These are phyloP conservation scores for Neuroterus valhalla DNA, from an alignment of 1,140 invertebrate genomes.

Conservation along the genomic window DNA sequence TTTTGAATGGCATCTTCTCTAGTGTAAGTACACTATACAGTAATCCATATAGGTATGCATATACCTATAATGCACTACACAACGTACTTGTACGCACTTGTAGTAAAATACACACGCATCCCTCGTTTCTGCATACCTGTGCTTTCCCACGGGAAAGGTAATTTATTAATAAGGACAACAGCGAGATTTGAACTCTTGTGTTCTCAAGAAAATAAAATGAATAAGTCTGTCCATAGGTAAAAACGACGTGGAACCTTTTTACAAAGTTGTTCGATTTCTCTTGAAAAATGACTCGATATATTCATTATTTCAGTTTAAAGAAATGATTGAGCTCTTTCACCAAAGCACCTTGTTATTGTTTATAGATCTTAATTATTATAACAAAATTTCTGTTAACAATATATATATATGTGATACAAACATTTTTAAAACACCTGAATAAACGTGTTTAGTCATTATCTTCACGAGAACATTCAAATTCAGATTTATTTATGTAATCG, in stretches of 20 bases:
- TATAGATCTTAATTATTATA: too few species aligned
- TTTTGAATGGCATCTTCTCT: conserved; percentile 51
- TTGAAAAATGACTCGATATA: too few species aligned
- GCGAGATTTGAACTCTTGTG: not conserved
- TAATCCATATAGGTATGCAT: not conserved
- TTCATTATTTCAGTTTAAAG: too few species aligned
- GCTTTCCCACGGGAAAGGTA: conserved; percentile 64
- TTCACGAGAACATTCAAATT: too few species aligned
- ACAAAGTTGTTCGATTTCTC: too few species aligned
- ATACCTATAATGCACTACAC: conserved; percentile 24
- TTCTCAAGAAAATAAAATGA: not conserved
- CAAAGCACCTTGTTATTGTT: too few species aligned
- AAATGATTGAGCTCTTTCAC: too few species aligned
- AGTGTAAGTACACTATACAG: conserved; percentile 12
- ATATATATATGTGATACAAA: too few species aligned
- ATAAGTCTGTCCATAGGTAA: not conserved
- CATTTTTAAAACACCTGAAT: too few species aligned
- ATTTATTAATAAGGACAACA: conserved; percentile 43
- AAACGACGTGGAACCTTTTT: not conserved
- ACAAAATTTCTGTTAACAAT: too few species aligned
- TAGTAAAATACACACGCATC: conserved; percentile 25
- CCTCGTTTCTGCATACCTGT: conserved; percentile 34
- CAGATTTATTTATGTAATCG: too few species aligned
- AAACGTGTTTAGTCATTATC: too few species aligned
- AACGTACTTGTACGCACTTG: conserved; percentile 35